These are phyloP conservation scores for Eudyptes chrysolophus DNA, from an alignment of 2,113 vertebrate species.

Conservation along the genomic window DNA sequence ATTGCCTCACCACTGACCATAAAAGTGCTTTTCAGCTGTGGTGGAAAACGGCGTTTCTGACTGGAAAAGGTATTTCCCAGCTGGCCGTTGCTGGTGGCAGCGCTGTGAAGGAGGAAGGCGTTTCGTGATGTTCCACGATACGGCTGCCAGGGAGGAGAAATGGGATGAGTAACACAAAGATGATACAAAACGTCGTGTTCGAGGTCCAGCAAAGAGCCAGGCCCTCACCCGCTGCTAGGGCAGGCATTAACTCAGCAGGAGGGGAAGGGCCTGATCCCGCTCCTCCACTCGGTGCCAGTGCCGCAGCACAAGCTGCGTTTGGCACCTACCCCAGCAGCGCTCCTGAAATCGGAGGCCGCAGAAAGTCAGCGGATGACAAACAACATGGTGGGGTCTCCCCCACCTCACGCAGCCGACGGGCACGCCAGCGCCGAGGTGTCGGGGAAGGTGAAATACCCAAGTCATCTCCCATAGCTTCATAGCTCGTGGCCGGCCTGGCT, in stretches of 20 bases:
- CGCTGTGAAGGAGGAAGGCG: not conserved
- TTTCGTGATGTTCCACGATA: not conserved
- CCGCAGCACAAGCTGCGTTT: not conserved
- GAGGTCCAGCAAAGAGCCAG: not conserved
- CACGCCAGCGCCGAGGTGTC: not conserved
- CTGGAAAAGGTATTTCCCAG: slow-evolving; percentile 43
- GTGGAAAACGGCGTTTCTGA: not conserved
- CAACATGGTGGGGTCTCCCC: fast-evolving
- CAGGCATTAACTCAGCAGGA: not conserved
- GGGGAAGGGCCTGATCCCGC: not conserved
- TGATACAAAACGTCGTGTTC: not conserved
- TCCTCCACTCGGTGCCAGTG: not conserved
- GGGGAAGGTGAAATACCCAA: not conserved
- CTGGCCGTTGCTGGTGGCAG: not conserved
- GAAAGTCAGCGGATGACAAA: not conserved
- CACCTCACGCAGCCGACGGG: fast-evolving
- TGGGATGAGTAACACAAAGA: not conserved
- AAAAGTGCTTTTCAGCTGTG: slow-evolving; percentile 14
- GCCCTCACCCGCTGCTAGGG: not conserved
- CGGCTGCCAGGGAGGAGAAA: not conserved
- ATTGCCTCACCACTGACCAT: not conserved
- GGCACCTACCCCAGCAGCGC: not conserved
- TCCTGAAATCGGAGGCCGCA: fast-evolving
- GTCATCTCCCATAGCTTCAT: not conserved
- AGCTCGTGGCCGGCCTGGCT: not conserved